These are phyloP conservation scores for Clunio marinus DNA, from an alignment of 2,888 invertebrate genomes.

Conservation along the genomic window DNA sequence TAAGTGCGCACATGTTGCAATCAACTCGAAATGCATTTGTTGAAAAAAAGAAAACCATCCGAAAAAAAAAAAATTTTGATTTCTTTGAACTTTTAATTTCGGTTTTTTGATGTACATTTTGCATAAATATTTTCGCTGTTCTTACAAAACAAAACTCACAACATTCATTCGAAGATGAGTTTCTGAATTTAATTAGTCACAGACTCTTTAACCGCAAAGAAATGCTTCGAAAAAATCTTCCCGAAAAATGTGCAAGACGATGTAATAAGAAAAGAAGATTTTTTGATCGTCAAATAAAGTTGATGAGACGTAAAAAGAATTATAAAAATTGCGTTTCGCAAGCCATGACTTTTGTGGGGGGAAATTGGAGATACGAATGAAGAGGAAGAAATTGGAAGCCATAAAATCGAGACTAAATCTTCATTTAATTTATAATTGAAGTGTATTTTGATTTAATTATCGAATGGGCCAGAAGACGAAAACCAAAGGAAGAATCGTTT, in stretches of 20 bases:
- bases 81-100: conserved; percentile 33
- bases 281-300: conserved; percentile 38
- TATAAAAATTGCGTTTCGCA: conserved; percentile 12
- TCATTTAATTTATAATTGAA: conserved; percentile 18
- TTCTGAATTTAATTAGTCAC: conserved; percentile 39
- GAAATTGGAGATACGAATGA: neutral
- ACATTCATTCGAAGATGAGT: conserved; percentile 18
- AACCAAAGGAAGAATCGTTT: neutral
- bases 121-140: conserved; percentile 4
- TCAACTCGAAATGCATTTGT: neutral
- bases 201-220: conserved; percentile 37
- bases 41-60: neutral
- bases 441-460: conserved; percentile 30
- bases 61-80: conserved; percentile 31
- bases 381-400: neutral
- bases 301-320: conserved; percentile 38
- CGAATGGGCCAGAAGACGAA: neutral
- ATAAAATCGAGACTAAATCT: conserved; percentile 28
- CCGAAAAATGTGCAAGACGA: neutral
- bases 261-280: neutral
- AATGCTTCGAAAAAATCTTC: conserved; percentile 4
- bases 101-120: neutral
- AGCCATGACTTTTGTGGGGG: neutral
- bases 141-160: neutral
- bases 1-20: conserved; percentile 24